phyloP scores from a whole-genome alignment of 1,140 invertebrate species.

The Cyclargus thomasi region DNA sequence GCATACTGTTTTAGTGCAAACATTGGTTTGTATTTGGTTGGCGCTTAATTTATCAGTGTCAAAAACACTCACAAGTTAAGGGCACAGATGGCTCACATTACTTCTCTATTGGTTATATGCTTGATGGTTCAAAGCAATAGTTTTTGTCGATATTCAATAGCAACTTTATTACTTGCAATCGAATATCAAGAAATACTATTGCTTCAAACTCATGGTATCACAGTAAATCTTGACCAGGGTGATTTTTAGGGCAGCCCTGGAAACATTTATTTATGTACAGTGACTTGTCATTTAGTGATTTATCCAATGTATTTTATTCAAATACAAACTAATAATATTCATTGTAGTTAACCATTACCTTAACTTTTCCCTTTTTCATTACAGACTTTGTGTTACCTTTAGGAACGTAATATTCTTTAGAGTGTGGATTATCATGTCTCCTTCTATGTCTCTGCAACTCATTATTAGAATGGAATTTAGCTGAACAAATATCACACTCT shows the following conservation, averaged over 20 bases:
- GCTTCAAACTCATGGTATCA: too few relatives aligned
- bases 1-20: too few relatives aligned
- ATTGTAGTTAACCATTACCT: neutral
- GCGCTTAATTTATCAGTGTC: too few relatives aligned
- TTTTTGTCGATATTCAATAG: too few relatives aligned
- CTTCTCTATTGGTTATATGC: too few relatives aligned
- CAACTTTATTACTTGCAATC: too few relatives aligned
- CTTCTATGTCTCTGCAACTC: slow-evolving; percentile 42
- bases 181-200: too few relatives aligned
- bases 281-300: neutral
- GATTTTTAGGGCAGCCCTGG: neutral
- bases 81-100: too few relatives aligned
- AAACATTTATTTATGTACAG: neutral
- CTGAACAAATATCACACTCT: slow-evolving; percentile 44
- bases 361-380: neutral
- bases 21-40: too few relatives aligned
- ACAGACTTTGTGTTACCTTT: neutral
- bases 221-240: too few relatives aligned
- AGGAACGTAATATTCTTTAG: slow-evolving; percentile 42
- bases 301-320: neutral
- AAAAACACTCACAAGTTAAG: too few relatives aligned
- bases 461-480: slow-evolving; percentile 41
- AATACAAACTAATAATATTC: neutral
- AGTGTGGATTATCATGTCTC: slow-evolving; percentile 50
- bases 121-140: too few relatives aligned